phyloP scores from a whole-genome alignment of 2,797 vertebrate genomes.

The Centropyge bicolor region DNA sequence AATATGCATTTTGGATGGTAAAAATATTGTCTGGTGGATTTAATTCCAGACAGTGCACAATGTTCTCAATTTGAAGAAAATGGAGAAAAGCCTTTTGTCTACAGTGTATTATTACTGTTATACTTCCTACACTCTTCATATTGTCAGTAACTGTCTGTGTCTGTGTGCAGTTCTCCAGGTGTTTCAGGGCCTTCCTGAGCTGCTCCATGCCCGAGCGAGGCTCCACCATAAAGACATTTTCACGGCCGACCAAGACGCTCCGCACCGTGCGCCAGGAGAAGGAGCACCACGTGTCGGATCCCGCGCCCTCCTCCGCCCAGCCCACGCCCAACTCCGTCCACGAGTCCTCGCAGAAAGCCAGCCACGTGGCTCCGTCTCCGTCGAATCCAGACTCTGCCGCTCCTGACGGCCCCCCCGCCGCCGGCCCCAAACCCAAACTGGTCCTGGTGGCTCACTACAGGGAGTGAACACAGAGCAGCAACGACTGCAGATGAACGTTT shows the following conservation, averaged over 20 bases:
- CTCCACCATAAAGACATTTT: constrained; percentile 80
- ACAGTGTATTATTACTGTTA: too few relatives aligned
- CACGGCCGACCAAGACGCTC: constrained; percentile 75
- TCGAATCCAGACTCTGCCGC: constrained; percentile 6
- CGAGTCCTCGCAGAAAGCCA: constrained; percentile 31
- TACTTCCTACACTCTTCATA: not conserved
- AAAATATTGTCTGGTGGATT: too few relatives aligned
- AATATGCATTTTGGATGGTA: too few relatives aligned
- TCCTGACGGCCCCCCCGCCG: not conserved
- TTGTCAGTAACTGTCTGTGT: constrained; percentile 32
- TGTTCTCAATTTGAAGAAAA: too few relatives aligned
- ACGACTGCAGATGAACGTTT: constrained; percentile 13
- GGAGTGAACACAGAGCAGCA: constrained; percentile 43
- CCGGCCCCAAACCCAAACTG: constrained; percentile 61
- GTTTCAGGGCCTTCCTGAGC: constrained; percentile 81
- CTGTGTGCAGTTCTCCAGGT: constrained; percentile 84
- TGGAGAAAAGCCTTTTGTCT: too few relatives aligned
- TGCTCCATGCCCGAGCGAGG: constrained; percentile 71
- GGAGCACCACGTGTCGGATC: constrained; percentile 46
- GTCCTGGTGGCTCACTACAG: constrained; percentile 83
- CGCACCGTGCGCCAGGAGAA: constrained; percentile 64
- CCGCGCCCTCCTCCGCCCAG: constrained; percentile 39
- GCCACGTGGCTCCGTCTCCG: not conserved
- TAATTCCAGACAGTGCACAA: too few relatives aligned
- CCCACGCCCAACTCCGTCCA: constrained; percentile 52